Base-by-base conservation (phyloP, 1,140 invertebrate genomes). In the Oncopodura yosiiana region DNA sequence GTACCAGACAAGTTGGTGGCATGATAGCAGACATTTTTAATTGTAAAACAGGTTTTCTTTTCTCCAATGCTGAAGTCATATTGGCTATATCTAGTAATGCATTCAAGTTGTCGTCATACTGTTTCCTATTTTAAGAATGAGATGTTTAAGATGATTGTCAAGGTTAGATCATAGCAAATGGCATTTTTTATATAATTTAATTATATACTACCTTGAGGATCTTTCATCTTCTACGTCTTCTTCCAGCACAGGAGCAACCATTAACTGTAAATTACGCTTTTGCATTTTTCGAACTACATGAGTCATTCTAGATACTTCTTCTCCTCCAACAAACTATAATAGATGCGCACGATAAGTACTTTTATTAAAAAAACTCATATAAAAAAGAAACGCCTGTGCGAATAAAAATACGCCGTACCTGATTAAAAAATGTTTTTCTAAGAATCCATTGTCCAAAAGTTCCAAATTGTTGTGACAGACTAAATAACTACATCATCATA, bases 271-370 rank as follows among this genome's bases (percentile, higher is more conserved):
- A 9, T 66, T 65, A 5, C 63, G 41, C 12, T 56, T 46, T 18
- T 63, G 61, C 24, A 70, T 56, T 21, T 26, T 18, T 2, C 50
- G 18, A 3, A 67, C 66, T 0, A 62, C 58, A 16, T 34, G 27
- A 14, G 54, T 45, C 61, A 72, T 63, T 14, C 64, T 54, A 0
- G 29, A 9, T 23, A 59, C 42, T 30, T 62, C 55, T 19, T 69
- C 63, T 24, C 70, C 69, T 3, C 67, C 69, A 30, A 72, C 68
- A 60, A 72, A 72, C 52, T n/a, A n/a, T n/a, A n/a, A n/a, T n/a
- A n/a, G n/a, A n/a, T n/a, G n/a, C n/a, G n/a, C n/a, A n/a, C n/a
- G n/a, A n/a, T n/a, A n/a, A n/a, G n/a, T n/a, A n/a, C n/a, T n/a
- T n/a, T n/a, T n/a, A 65, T n/a, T n/a, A n/a, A n/a, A n/a, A n/a